These are phyloP conservation scores for Heliothis subflexa DNA, from an alignment of 1,140 invertebrate species.

Conservation along the genomic window DNA sequence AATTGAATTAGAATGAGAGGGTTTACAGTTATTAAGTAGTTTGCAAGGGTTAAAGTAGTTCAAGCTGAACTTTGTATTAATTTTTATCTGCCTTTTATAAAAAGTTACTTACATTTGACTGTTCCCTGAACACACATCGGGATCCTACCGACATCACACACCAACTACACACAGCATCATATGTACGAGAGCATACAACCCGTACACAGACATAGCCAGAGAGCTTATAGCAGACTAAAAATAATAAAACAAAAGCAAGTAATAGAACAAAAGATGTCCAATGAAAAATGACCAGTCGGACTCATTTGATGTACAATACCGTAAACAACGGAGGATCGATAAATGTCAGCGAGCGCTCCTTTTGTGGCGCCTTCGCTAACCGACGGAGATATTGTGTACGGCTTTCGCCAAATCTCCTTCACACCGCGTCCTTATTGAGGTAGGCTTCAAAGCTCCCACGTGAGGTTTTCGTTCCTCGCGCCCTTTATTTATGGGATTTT, in stretches of 20 bases:
- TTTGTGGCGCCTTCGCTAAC: constrained; percentile 46
- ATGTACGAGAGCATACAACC: too few relatives aligned
- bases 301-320: constrained; percentile 27
- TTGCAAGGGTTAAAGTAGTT: neutral
- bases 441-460: constrained; percentile 9
- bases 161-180: too few relatives aligned
- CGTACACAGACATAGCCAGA: too few relatives aligned
- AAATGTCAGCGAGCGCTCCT: constrained; percentile 32
- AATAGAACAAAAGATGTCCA: neutral
- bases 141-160: too few relatives aligned
- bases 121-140: too few relatives aligned
- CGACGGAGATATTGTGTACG: constrained; percentile 46
- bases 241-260: neutral
- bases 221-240: too few relatives aligned
- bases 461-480: too few relatives aligned
- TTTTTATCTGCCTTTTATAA: too few relatives aligned
- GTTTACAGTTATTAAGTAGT: neutral
- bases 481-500: constrained; percentile 26
- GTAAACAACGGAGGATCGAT: constrained; percentile 46
- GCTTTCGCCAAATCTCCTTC: neutral
- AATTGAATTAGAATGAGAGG: neutral
- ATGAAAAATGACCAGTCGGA: constrained; percentile 21
- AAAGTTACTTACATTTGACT: too few relatives aligned
- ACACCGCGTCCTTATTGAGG: constrained; percentile 5
- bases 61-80: too few relatives aligned